A percentile compares a stretch with the other conserved stretches of the same genome.
Evolutionary conservation across 2,888 invertebrate genomes (phyloP).

Genomic region (Hemistola chrysoprasaria): DNA sequence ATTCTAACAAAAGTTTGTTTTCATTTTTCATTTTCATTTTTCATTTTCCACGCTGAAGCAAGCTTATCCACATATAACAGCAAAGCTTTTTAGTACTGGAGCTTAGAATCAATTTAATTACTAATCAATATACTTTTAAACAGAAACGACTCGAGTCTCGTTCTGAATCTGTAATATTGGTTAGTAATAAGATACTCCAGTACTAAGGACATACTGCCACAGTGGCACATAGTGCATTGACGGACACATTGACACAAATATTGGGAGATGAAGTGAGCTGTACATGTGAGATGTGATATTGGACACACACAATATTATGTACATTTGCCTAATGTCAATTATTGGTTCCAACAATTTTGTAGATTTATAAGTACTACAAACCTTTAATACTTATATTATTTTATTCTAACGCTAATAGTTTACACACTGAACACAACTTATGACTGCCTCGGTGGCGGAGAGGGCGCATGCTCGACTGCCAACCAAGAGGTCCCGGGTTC

Average conservation of each 20-base stretch:
- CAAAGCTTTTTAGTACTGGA: too few species aligned
- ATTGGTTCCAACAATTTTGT: constrained; percentile 25
- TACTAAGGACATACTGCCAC: constrained; percentile 16
- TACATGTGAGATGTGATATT: constrained; percentile 20
- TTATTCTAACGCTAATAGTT: too few species aligned
- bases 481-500: too few species aligned
- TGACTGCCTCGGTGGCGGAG: too few species aligned
- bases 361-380: too few species aligned
- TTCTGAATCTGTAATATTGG: background rate
- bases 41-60: constrained; percentile 5
- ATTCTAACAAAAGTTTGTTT: constrained; percentile 13
- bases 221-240: constrained; percentile 39
- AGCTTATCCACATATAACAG: constrained; percentile 2
- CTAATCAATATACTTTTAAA: too few species aligned
- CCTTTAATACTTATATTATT: too few species aligned
- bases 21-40: too few species aligned
- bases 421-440: too few species aligned
- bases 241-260: constrained; percentile 25
- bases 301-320: constrained; percentile 40
- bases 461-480: too few species aligned
- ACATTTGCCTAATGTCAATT: constrained; percentile 23
- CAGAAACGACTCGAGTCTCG: too few species aligned
- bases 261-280: constrained; percentile 9
- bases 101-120: too few species aligned
- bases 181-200: constrained; percentile 5